These are phyloP conservation scores for Epinotia brunnichana DNA, from an alignment of 2,888 invertebrate species.

Conservation along the genomic window DNA sequence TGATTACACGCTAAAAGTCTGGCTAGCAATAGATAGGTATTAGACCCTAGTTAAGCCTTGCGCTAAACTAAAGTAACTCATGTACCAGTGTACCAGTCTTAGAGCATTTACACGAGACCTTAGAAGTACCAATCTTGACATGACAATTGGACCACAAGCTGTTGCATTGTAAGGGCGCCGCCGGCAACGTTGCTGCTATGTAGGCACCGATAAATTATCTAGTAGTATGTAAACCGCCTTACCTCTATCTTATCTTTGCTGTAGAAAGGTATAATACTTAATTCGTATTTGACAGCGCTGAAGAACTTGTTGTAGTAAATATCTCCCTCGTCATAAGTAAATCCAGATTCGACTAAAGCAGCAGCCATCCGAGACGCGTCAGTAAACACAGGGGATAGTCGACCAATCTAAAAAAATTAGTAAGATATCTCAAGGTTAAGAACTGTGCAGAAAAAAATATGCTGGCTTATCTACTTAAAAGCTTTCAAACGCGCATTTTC, in stretches of 20 bases:
- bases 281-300: constrained; percentile 86
- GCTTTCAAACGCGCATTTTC: neutral
- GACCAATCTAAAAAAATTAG: constrained; percentile 82
- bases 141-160: too few relatives aligned
- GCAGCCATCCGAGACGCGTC: constrained; percentile 88
- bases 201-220: too few relatives aligned
- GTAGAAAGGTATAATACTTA: constrained; percentile 86
- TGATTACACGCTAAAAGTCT: too few relatives aligned
- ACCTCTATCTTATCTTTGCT: constrained; percentile 81
- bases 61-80: too few relatives aligned
- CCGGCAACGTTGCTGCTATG: too few relatives aligned
- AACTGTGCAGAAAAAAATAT: neutral
- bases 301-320: constrained; percentile 88
- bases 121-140: too few relatives aligned
- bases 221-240: neutral
- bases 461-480: neutral
- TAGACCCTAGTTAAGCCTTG: too few relatives aligned
- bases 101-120: too few relatives aligned
- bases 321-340: constrained; percentile 85
- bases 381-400: constrained; percentile 85
- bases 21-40: too few relatives aligned
- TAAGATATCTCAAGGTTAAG: neutral
- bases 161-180: too few relatives aligned
- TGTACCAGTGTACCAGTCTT: too few relatives aligned
- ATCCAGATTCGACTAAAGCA: constrained; percentile 81